Evolutionary conservation across 37 sponge, comb jelly and placozoan species (phyloP), one percentile per base, ranked within the genome.

Genomic region (Aplysina aerophoba): DNA sequence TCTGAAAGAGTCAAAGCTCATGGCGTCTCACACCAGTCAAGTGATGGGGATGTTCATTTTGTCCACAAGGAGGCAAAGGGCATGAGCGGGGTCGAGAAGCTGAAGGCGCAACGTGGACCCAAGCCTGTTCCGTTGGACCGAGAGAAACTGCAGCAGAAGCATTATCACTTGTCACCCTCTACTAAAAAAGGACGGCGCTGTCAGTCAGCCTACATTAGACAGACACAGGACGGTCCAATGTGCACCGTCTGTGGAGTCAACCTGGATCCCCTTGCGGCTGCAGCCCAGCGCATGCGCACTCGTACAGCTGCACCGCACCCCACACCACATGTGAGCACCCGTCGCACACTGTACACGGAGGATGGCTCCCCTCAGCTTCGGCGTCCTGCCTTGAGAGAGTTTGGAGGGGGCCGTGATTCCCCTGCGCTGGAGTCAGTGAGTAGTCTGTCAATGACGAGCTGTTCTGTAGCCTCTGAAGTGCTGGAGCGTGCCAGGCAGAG

Each of bases 401-500:
- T 4, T 1, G 1, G 50, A 3, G 25, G 20, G 0, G 34, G 30
- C 15, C 28, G 30, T 30, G 34, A 6, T 17, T 44, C 78, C 12
- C 25, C 60, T 1, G 90, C 86, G n/a, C 44, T 53, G 19, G 54
- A 86, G 0, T 89, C 93, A 2, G 15, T 92, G 14, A 82, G 87
- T n/a, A 63, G 83, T 58, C 40, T 92, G 38, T 87, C 88, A 12
- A 73, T 84, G 17, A 89, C 89, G 4, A 92, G 93, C 79, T 89
- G 91, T 30, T 90, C 91, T 20, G 85, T 90, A 15, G 94, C 94
- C 14, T 93, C 94, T 64, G 85, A 90, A 21, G 53, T 93, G 0
- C 61, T 93, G 61, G 65, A 74, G 58, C 84, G 84, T 22, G 90
- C 94, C 38, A 59, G 72, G 20, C 56, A 87, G 12, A 80, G 94